Evolutionary conservation across 1,140 invertebrate species (phyloP), one percentile per base, ranked within the genome.

Genomic region (Neodiprion fabricii): DNA sequence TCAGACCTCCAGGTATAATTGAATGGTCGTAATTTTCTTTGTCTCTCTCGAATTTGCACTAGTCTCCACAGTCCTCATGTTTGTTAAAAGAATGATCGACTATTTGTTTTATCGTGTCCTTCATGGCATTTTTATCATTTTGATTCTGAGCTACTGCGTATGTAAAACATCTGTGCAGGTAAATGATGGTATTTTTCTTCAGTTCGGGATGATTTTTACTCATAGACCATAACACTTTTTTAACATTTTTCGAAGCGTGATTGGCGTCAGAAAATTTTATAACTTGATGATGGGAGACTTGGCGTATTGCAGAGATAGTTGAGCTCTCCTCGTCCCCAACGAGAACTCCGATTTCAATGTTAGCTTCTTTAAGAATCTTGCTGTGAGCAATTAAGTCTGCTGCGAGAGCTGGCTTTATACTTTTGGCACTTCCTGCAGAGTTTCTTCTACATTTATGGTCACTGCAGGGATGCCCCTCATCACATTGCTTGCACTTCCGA

Each of bases 241-340:
- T 75, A 3, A 75, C 74, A 67, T 48, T 48, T 49, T 75, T 75
- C 4, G 67, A 72, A 1, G 74, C 21, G 70, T 75, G 70, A 67
- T 75, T 75, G n/a, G 11, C 49, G 48, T 75, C 74, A 67, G 70
- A 71, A 40, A 48, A 14, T 72, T 75, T 75, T 9, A 75, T 67
- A 9, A 75, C 23, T 71, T 71, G 14, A 67, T 75, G 70, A 66
- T n/a, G 1, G 14, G 2, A 28, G 49, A 11, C 48, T 75, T 72
- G 17, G 14, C 72, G 50, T 28, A 76, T 72, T 47, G 75, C 67
- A 48, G 14, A 65, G 10, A 71, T 76, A 10, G 17, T 77, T 8
- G 76, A 77, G 70, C 73, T 72, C n/a, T 77, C 73, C 70, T 77
- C 67, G 47, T 77, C 73, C 1, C 73, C 73, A 28, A 74, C 61